Evolutionary conservation across 1,140 invertebrate genomes (phyloP), one percentile per base, ranked within the genome.

Genomic region (Eupeodes corollae): DNA sequence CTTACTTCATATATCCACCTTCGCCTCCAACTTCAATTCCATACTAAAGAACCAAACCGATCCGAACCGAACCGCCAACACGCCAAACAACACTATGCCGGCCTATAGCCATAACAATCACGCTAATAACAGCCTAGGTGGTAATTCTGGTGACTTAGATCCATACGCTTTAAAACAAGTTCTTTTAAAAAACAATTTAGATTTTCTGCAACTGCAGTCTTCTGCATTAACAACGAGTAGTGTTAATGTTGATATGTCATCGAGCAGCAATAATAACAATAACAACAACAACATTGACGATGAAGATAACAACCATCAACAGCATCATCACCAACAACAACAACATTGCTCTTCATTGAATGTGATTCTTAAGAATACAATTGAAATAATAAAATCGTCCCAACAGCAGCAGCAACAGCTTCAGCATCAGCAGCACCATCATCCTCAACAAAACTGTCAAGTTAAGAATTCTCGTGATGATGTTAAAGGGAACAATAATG

Each of bases 141-240:
- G 35, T n/a, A 8, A 42, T 18, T 14, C 40, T 42, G 18, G 14
- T 42, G 40, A 42, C 40, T 42, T 42, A 42, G 19, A 42, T 42
- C 11, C 40, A 42, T 42, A 42, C 19, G 40, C 12, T 42, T 42
- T 42, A 21, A 42, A 42, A 42, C 40, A 42, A 42, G 40, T 42
- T 42, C 18, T 42, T 13, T 14, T 13, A 13, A 42, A 42, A 42
- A 13, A 13, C 15, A 42, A 21, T 21, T 42, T 42, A 18, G 15
- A 42, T 13, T 42, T 42, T 21, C 13, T 42, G 21, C 21, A 26
- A 26, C 21, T 5, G 21, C 21, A 26, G 13, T 16, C 13, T 14
- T 16, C 13, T 14, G 15, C 35, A 16, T n/a, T 10, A 10, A 10
- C n/a, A 34, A 34, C 33, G 33, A 37, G 35, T 16, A 16, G 35